Conservation (phyloP, 1,140 invertebrate species). For the Luehdorfia chinensis region DNA sequence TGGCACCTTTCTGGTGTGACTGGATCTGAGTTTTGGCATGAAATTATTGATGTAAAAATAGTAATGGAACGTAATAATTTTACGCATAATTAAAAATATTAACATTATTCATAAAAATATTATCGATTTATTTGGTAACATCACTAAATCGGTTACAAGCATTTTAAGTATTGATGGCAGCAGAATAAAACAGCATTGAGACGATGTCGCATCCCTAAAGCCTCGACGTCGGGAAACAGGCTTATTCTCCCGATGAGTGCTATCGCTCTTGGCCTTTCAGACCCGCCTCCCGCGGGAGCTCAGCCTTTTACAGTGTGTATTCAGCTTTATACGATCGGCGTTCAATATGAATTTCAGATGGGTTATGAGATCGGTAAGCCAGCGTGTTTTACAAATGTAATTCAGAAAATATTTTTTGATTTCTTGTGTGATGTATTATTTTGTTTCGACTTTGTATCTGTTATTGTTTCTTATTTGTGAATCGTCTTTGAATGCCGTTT, state of each 20-base stretch:
- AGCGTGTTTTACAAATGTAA: slow-evolving; percentile 43
- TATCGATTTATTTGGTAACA: too few species aligned
- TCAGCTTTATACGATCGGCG: slow-evolving; percentile 63
- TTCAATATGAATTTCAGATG: slow-evolving; percentile 72
- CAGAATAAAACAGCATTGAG: slow-evolving; percentile 73
- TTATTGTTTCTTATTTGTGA: slow-evolving; percentile 4
- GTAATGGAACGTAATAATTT: too few species aligned
- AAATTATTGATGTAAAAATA: too few species aligned
- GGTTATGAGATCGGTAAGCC: slow-evolving; percentile 64
- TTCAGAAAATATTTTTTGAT: slow-evolving; percentile 53
- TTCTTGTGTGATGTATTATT: slow-evolving; percentile 12
- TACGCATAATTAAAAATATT: too few species aligned
- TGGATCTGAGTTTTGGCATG: too few species aligned
- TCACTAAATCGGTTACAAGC: slow-evolving; percentile 56
- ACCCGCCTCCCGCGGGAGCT: slow-evolving; percentile 53
- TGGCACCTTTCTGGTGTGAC: too few species aligned
- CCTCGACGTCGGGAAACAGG: slow-evolving; percentile 70
- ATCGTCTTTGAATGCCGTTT: slow-evolving; percentile 1
- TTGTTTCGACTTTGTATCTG: slow-evolving; percentile 25
- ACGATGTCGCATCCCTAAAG: slow-evolving; percentile 66
- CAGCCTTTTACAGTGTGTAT: slow-evolving; percentile 69
- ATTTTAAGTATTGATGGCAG: slow-evolving; percentile 75
- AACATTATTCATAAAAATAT: too few species aligned
- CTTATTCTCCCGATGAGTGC: slow-evolving; percentile 74
- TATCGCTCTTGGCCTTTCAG: slow-evolving; percentile 62